These are phyloP conservation scores for Aquatica leii DNA, from an alignment of 2,888 invertebrate species.

Conservation along the genomic window DNA sequence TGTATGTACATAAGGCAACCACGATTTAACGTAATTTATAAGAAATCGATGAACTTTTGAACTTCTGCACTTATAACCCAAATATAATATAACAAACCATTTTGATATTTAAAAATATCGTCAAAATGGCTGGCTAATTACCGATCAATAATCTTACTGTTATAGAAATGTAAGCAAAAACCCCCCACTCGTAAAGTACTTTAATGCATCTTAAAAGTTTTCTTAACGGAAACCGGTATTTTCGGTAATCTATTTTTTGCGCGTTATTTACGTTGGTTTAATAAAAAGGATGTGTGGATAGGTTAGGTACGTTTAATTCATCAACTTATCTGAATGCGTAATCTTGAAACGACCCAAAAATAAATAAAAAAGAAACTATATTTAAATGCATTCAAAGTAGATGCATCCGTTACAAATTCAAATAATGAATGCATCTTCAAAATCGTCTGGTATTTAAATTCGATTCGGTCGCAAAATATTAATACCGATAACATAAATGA, in stretches of 20 bases:
- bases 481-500: too few relatives aligned
- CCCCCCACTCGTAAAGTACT: slow-evolving; percentile 17
- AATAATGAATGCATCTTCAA: slow-evolving; percentile 4
- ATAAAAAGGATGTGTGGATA: slow-evolving; percentile 34
- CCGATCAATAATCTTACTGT: slow-evolving; percentile 40
- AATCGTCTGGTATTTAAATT: slow-evolving; percentile 8
- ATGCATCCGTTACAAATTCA: slow-evolving; percentile 15
- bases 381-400: slow-evolving; percentile 10
- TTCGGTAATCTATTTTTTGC: slow-evolving; percentile 12
- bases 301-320: slow-evolving; percentile 39
- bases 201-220: neutral
- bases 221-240: neutral
- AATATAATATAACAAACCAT: slow-evolving; percentile 22
- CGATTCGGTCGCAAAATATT: slow-evolving; percentile 7
- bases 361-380: slow-evolving; percentile 15
- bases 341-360: slow-evolving; percentile 11
- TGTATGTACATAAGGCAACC: too few relatives aligned
- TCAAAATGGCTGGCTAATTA: slow-evolving; percentile 45
- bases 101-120: slow-evolving; percentile 25
- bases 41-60: slow-evolving; percentile 4
- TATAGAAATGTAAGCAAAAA: slow-evolving; percentile 37
- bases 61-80: slow-evolving; percentile 7
- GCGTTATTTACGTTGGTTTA: slow-evolving; percentile 17
- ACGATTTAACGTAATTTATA: too few relatives aligned
- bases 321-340: slow-evolving; percentile 13